Conservation (phyloP, 2,113 vertebrate species). For the Bubo bubo region DNA sequence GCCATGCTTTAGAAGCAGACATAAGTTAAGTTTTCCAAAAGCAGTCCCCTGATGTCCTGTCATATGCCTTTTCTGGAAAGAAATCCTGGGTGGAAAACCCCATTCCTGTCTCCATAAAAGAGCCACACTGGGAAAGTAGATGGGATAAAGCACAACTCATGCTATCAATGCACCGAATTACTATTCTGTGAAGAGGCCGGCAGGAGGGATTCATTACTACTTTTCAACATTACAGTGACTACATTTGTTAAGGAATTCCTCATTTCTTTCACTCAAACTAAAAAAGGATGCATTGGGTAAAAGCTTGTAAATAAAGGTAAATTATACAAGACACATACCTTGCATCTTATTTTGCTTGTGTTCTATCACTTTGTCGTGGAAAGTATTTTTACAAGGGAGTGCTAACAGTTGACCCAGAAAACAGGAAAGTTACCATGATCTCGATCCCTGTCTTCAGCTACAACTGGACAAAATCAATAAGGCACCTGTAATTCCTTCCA, state of each 20-base stretch:
- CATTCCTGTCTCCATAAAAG: neutral
- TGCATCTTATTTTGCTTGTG: neutral
- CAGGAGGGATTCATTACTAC: neutral
- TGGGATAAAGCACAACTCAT: neutral
- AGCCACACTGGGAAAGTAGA: neutral
- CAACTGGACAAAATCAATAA: neutral
- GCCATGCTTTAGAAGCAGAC: fast-evolving
- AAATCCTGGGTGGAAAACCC: neutral
- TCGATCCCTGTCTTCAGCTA: neutral
- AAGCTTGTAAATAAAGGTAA: neutral
- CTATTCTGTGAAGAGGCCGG: neutral
- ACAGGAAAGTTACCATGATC: neutral
- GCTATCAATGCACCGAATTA: neutral
- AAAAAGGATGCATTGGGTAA: neutral
- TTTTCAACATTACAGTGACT: neutral
- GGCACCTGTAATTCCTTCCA: neutral
- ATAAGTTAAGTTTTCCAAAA: neutral
- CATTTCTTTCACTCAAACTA: neutral
- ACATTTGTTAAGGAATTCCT: neutral
- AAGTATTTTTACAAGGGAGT: neutral
- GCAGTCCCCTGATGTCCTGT: neutral
- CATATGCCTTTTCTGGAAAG: neutral
- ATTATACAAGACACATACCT: neutral
- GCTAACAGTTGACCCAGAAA: neutral
- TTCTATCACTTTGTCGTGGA: neutral